These are phyloP conservation scores for Neoniphon sammara DNA, from an alignment of 2,797 vertebrate species.

Conservation along the genomic window DNA sequence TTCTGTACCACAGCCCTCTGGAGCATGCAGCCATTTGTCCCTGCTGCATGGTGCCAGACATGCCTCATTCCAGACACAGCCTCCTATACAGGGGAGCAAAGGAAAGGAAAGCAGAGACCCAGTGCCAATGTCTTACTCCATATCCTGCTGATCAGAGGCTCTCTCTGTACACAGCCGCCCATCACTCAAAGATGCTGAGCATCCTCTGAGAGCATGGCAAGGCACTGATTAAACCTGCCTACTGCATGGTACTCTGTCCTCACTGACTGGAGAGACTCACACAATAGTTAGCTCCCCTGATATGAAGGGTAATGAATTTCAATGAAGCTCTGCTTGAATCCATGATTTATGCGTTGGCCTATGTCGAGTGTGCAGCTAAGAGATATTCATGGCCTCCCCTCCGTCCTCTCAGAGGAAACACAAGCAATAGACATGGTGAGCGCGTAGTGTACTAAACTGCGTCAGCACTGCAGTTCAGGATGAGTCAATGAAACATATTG, in stretches of 20 bases:
- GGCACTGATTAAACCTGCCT: conserved; percentile 80
- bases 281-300: conserved; percentile 81
- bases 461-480: conserved; percentile 44
- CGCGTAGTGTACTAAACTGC: conserved; percentile 51
- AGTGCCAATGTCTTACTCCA: conserved; percentile 56
- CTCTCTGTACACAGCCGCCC: conserved; percentile 49
- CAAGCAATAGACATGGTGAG: conserved; percentile 51
- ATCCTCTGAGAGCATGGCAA: conserved; percentile 71
- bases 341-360: conserved; percentile 79
- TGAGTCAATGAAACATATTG: conserved; percentile 63
- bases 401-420: conserved; percentile 66
- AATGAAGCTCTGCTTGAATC: conserved; percentile 81
- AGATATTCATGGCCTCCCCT: conserved; percentile 75
- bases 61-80: conserved; percentile 50
- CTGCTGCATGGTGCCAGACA: conserved; percentile 68
- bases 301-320: conserved; percentile 83
- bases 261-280: conserved; percentile 62
- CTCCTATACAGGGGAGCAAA: conserved; percentile 39
- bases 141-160: conserved; percentile 44
- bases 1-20: conserved; percentile 71
- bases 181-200: conserved; percentile 71
- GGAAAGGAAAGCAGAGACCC: conserved; percentile 41
- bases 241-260: conserved; percentile 65
- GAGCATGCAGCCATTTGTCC: conserved; percentile 79
- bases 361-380: conserved; percentile 75